Base-by-base conservation (phyloP, 2,797 vertebrate species). In the Discoglossus pictus region DNA sequence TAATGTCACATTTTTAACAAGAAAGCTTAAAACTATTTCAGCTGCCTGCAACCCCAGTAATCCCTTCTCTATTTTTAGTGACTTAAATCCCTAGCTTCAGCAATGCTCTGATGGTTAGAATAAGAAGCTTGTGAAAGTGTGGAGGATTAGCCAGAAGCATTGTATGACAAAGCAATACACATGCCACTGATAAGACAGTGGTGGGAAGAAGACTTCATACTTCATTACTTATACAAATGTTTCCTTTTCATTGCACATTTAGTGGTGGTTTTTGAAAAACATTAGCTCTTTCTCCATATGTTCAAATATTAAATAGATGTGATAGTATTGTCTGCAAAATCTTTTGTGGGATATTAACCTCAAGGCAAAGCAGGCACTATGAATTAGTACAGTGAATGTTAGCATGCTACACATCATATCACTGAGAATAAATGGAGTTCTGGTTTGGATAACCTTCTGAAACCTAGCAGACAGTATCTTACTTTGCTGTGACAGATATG, bases 51-150 rank as follows among this genome's bases (percentile, higher is more conserved):
- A 66, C 65, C 79, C 67, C 76, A 86, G 76, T 88, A 88, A 89
- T 87, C 83, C 80, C 75, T 56, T 61, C 84, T 81, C 86, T 88
- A 89, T 88, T 88, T 90, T 87, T 90, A 87, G 84, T 53, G 68
- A 68, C 74, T 58, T 87, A 89, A 89, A 76, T 58, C 76, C 81
- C 70, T 65, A 54, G 83, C 83, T 87, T 86, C 80, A 77, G 77
- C 79, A 82, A 66, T 74, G 74, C 76, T 53, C 17, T 75, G 77
- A 77, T 80, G 78, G 82, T 73, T 74, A 73, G 80, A 85, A 78
- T 88, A 88, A 88, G 87, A 82, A 89, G 87, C 84, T 85, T 82
- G 83, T 85, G 69, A 76, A 85, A 87, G 78, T 81, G 82, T 79
- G 79, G 77, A 80, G 81, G 86, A 86, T 89, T 86, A 86, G 79